Conservation (phyloP, 2,113 vertebrate genomes). For the Castor canadensis region DNA sequence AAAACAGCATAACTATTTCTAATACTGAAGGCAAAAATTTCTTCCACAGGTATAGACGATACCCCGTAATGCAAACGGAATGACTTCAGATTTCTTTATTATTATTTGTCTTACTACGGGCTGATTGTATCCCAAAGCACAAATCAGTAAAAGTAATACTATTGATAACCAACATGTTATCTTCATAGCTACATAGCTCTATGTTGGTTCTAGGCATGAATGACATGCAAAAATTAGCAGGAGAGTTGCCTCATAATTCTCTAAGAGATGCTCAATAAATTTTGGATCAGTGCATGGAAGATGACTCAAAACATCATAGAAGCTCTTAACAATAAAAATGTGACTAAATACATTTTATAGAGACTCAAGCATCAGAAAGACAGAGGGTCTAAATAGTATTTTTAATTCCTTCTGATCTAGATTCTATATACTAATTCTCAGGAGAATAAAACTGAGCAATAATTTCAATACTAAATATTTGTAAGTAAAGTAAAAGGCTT, state of each 20-base stretch:
- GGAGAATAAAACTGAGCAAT: constrained; percentile 58
- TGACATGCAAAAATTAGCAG: neutral
- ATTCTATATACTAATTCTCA: constrained; percentile 19
- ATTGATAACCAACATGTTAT: neutral
- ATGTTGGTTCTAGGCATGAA: neutral
- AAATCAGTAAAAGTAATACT: neutral
- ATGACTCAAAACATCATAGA: constrained; percentile 45
- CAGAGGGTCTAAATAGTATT: neutral
- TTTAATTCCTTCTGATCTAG: constrained; percentile 59
- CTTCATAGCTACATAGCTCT: neutral
- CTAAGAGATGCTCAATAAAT: neutral
- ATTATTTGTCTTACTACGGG: constrained; percentile 6
- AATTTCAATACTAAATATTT: constrained; percentile 70
- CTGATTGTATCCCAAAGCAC: neutral
- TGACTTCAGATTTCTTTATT: neutral
- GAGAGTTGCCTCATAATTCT: neutral
- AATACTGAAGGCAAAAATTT: constrained; percentile 38
- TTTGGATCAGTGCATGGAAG: neutral
- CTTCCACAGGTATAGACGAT: neutral
- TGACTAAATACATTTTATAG: constrained; percentile 39
- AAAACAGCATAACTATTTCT: neutral
- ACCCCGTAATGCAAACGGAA: neutral
- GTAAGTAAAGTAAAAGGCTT: constrained; percentile 65
- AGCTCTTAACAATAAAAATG: constrained; percentile 52
- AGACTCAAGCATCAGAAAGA: constrained; percentile 12